Percentiles rank a stretch among this genome's conserved stretches.
Conservation (phyloP, 2,113 vertebrate species). For the Ginglymostoma cirratum region DNA sequence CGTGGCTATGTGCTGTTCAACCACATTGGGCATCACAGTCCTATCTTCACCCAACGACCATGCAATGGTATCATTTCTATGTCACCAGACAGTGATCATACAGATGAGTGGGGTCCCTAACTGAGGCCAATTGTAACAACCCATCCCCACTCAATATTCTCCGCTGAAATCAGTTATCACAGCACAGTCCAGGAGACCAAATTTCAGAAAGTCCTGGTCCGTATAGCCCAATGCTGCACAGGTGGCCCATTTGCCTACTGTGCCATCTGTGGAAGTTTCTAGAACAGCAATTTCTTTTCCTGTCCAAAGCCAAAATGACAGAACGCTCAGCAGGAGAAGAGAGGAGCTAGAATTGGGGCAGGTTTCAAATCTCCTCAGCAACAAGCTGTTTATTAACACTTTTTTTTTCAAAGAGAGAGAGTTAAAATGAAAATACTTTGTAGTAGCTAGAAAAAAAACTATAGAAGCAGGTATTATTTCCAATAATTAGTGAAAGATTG, state of each 20-base stretch:
- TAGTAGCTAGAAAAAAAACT: background rate
- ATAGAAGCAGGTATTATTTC: background rate
- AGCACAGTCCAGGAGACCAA: background rate
- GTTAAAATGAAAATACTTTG: conserved; percentile 9
- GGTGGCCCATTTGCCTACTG: background rate
- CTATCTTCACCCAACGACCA: background rate
- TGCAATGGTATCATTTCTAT: background rate
- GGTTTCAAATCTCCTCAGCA: background rate
- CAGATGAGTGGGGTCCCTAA: no score
- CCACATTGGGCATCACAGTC: background rate
- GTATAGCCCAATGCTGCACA: background rate
- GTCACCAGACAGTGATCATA: background rate
- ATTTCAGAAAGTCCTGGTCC: background rate
- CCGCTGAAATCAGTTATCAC: background rate
- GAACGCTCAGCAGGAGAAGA: background rate
- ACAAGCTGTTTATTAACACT: background rate
- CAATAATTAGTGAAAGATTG: background rate
- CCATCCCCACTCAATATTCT: background rate
- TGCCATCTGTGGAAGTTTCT: background rate
- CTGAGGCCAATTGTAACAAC: background rate
- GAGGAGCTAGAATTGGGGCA: background rate
- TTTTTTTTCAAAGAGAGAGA: background rate
- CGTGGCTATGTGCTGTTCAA: background rate
- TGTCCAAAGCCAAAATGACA: background rate
- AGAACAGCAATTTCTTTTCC: background rate